Conservation (phyloP, 2,888 invertebrate genomes). For the Smittia sp. region DNA sequence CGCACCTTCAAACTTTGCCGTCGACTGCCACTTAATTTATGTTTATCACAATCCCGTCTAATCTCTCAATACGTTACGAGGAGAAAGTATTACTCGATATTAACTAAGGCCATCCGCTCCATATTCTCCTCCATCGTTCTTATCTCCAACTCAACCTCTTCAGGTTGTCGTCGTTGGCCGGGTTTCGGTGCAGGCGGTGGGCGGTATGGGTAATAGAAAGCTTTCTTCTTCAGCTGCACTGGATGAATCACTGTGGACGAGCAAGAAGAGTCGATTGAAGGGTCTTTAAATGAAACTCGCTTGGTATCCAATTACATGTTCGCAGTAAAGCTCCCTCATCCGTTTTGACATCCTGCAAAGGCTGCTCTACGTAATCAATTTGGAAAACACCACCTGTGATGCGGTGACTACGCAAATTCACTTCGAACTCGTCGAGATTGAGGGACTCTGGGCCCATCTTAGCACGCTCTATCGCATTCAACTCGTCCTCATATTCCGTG, state of each 20-base stretch:
- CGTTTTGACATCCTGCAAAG: conserved; percentile 62
- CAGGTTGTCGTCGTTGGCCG: conserved; percentile 68
- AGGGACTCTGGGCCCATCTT: conserved; percentile 50
- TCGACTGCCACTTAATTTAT: too few relatives aligned
- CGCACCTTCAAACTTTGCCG: too few relatives aligned
- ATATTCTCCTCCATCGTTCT: conserved; percentile 70
- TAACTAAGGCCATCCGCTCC: conserved; percentile 68
- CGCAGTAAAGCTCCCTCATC: conserved; percentile 50
- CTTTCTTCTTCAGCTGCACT: conserved; percentile 59
- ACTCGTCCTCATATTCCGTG: conserved; percentile 52
- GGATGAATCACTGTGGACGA: conserved; percentile 48
- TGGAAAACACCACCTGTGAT: conserved; percentile 75
- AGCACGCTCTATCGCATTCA: conserved; percentile 48
- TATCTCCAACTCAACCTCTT: conserved; percentile 77
- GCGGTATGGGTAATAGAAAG: conserved; percentile 65
- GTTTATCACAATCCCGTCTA: too few relatives aligned
- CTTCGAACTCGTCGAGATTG: conserved; percentile 57
- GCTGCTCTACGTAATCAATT: conserved; percentile 70
- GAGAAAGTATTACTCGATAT: conserved; percentile 61
- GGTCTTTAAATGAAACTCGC: background rate
- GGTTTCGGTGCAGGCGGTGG: conserved; percentile 63
- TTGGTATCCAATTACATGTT: conserved; percentile 46
- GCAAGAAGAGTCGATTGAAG: too few relatives aligned
- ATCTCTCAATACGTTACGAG: background rate
- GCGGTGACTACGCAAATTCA: conserved; percentile 72